Conservation (phyloP, 2,797 vertebrate genomes). For the Discoglossus pictus region DNA sequence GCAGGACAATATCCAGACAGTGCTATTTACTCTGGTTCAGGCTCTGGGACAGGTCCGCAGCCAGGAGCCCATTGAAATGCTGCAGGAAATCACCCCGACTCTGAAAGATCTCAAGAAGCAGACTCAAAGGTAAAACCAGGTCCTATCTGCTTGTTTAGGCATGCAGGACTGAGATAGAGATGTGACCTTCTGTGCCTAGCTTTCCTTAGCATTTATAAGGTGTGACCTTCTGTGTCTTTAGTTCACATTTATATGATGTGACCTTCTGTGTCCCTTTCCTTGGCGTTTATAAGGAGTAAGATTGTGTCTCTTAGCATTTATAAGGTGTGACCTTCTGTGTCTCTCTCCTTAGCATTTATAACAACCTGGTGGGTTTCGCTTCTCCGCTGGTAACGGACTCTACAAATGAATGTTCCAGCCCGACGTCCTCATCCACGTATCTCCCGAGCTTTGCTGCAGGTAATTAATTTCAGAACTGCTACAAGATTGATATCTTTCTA, state of each 20-base stretch:
- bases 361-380: slow-evolving; percentile 94
- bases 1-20: slow-evolving; percentile 98
- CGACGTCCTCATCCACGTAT: slow-evolving; percentile 76
- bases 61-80: slow-evolving; percentile 89
- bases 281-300: too few species aligned
- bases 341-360: slow-evolving; percentile 84
- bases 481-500: too few species aligned
- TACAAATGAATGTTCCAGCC: slow-evolving; percentile 87
- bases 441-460: slow-evolving; percentile 95
- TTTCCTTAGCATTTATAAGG: too few species aligned
- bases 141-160: neutral
- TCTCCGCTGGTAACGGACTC: slow-evolving; percentile 95
- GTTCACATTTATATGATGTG: too few species aligned
- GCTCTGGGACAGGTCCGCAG: slow-evolving; percentile 90
- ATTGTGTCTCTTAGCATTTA: too few species aligned
- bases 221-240: too few species aligned
- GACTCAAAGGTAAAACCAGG: slow-evolving; percentile 84
- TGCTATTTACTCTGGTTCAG: slow-evolving; percentile 94
- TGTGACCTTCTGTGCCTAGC: too few species aligned
- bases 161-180: too few species aligned
- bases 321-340: too few species aligned
- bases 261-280: too few species aligned
- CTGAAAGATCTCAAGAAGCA: slow-evolving; percentile 92
- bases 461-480: slow-evolving; percentile 58
- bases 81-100: slow-evolving; percentile 92